A percentile compares a stretch with the other conserved stretches of the same genome.
Conservation (phyloP, 2,888 invertebrate species). For the Cordilura impudica region DNA sequence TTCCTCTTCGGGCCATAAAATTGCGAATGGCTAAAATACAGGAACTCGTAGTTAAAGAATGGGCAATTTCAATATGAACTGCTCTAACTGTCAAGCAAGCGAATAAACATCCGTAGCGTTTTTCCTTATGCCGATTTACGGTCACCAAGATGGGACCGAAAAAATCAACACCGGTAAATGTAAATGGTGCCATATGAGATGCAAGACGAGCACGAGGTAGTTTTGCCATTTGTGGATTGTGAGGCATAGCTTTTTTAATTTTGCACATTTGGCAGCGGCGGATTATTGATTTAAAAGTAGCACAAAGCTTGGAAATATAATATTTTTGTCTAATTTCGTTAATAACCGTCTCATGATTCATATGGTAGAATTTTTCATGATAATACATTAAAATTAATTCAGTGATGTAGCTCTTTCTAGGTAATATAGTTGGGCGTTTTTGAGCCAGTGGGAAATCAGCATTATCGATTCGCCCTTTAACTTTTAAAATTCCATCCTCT, state of each 20-base stretch:
- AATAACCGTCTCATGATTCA: slow-evolving; percentile 29
- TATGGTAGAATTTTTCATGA: no score
- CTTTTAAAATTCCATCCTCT: slow-evolving; percentile 33
- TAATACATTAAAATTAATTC: not conserved
- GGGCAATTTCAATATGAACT: slow-evolving; percentile 31
- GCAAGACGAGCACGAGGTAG: slow-evolving; percentile 31
- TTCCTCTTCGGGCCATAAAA: no score
- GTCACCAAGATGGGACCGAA: slow-evolving; percentile 42
- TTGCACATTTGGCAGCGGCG: slow-evolving; percentile 49
- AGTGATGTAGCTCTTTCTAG: no score
- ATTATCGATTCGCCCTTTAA: slow-evolving; percentile 47
- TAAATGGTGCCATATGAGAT: slow-evolving; percentile 40
- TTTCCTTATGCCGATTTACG: slow-evolving; percentile 31
- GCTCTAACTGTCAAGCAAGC: slow-evolving; percentile 35
- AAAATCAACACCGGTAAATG: slow-evolving; percentile 46
- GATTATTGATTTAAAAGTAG: slow-evolving; percentile 28
- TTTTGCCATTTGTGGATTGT: slow-evolving; percentile 40
- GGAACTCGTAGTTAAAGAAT: slow-evolving; percentile 17
- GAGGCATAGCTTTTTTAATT: slow-evolving; percentile 32
- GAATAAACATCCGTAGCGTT: slow-evolving; percentile 18
- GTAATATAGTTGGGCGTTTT: slow-evolving; percentile 51
- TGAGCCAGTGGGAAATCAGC: slow-evolving; percentile 11
- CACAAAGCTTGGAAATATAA: slow-evolving; percentile 32
- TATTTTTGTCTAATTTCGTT: slow-evolving; percentile 31
- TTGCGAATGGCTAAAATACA: slow-evolving; percentile 13